Base-by-base conservation (phyloP, 1,140 invertebrate genomes). In the Ectropis grisescens region DNA sequence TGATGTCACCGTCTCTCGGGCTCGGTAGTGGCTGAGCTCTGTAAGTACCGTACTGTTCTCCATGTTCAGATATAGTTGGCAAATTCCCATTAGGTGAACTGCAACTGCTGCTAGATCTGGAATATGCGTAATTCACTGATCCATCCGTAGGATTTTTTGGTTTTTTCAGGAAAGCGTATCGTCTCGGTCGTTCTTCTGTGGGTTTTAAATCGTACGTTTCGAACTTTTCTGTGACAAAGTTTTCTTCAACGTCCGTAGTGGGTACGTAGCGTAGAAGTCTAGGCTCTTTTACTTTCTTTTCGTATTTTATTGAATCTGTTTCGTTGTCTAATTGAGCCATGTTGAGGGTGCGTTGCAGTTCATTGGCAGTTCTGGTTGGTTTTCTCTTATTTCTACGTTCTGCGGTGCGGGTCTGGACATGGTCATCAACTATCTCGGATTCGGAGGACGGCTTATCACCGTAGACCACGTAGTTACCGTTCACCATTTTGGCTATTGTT, bases 401-500 rank as follows among this genome's bases (percentile, higher is more conserved):
- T 4, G 54, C 42, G 2, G 75, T 71, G 23, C 62, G 61, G n/a
- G 58, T 54, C 35, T 75, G 69, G 7, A 78, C 69, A 35, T 81
- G 70, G 31, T 78, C 71, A 9, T 68, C 65, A 2, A 78, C 64
- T 24, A 74, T 76, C 47, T 75, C 70, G 0, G 72, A 65, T 39
- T 75, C 72, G 5, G 72, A 71, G 12, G 62, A 56, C 31, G 76
- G 74, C 34, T 59, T 57, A 46, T 81, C 76, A 8, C 76, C 72
- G 44, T 81, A 81, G 27, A 81, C 29, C 11, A 76, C 53, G 30
- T 81, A 81, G 40, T 81, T 78, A 3, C 76, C 72, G 41, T 78
- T 81, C 16, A 81, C 76, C 76, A 81, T 81, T 53, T 60, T 74
- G 47, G 16, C n/a, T n/a, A n/a, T n/a, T n/a, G n/a, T n/a, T n/a